phyloP scores from a whole-genome alignment of 2,113 vertebrate genomes.

The Macrotus californicus region DNA sequence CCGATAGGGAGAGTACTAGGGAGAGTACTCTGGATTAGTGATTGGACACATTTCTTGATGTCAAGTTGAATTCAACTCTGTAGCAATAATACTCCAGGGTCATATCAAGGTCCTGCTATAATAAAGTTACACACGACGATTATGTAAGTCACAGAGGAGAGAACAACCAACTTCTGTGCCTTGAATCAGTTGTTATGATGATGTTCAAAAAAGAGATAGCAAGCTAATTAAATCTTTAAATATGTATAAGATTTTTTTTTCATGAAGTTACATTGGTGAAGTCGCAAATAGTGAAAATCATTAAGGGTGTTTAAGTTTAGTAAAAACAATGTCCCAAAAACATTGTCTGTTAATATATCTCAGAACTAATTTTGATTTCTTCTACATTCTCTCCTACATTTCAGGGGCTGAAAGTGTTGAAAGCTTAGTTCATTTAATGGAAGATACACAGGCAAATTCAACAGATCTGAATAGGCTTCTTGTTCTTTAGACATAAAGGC shows the following conservation, averaged over 20 bases:
- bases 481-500: neutral
- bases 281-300: neutral
- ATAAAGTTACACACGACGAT: neutral
- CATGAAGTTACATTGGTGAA: neutral
- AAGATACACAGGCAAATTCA: neutral
- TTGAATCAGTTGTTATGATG: neutral
- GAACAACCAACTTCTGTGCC: neutral
- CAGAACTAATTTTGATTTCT: neutral
- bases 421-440: neutral
- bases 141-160: neutral
- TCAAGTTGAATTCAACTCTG: neutral
- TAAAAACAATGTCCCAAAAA: neutral
- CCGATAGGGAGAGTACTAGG: neutral
- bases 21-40: neutral
- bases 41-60: neutral
- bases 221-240: neutral
- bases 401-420: neutral
- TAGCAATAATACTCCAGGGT: neutral
- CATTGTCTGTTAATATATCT: neutral
- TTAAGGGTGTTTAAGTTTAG: neutral
- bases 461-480: neutral
- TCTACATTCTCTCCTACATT: neutral
- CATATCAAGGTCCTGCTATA: neutral
- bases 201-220: neutral
- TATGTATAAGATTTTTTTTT: neutral